Evolutionary conservation across 2,113 vertebrate species (phyloP).

Genomic region (Nanorana parkeri): DNA sequence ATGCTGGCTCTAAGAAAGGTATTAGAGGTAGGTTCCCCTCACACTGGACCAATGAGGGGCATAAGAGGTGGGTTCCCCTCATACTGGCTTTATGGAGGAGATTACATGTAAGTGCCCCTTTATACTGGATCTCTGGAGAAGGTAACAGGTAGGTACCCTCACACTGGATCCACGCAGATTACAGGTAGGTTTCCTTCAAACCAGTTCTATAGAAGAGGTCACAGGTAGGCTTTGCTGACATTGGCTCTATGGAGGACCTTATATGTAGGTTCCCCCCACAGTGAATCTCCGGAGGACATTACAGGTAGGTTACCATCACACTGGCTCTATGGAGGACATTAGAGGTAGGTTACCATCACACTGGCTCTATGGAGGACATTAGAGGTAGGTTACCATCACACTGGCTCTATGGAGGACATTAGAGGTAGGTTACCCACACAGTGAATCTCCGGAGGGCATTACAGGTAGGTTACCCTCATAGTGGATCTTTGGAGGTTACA

Average conservation of each 20-base stretch:
- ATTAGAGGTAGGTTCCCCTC: not conserved
- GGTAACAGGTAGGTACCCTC: too few relatives aligned
- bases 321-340: not conserved
- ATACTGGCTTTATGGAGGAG: not conserved
- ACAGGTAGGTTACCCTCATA: not conserved
- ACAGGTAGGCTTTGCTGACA: too few relatives aligned
- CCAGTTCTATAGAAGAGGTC: too few relatives aligned
- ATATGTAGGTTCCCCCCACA: not conserved
- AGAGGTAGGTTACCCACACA: not conserved
- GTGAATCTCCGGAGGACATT: not conserved
- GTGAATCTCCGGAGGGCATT: not conserved
- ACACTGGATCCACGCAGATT: too few relatives aligned
- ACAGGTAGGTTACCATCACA: not conserved
- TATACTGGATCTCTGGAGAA: too few relatives aligned
- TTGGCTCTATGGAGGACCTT: not conserved
- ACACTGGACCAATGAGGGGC: not conserved
- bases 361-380: not conserved
- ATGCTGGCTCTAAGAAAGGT: too few relatives aligned
- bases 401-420: not conserved
- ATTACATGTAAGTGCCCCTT: too few relatives aligned
- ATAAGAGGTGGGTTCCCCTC: not conserved
- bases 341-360: not conserved
- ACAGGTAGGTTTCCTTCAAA: too few relatives aligned
- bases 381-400: not conserved
- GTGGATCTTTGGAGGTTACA: not conserved